phyloP scores from a whole-genome alignment of 2,888 invertebrate genomes.

The Pristionchus fissidentatus region DNA sequence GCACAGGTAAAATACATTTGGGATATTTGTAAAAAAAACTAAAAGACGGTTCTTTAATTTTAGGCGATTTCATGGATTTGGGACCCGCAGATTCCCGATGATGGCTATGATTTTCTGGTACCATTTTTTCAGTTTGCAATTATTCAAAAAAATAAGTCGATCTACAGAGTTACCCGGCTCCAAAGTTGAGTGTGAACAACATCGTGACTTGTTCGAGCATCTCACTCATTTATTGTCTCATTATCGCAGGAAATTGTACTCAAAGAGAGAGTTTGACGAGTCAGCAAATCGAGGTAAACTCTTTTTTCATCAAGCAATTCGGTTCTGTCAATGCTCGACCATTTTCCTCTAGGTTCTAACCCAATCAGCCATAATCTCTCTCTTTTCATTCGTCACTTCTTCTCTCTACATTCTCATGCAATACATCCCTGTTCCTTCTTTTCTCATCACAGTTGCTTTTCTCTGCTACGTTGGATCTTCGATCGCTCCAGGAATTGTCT shows the following conservation, averaged over 20 bases:
- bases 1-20: not conserved
- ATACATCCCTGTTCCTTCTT: not conserved
- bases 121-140: not conserved
- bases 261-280: not conserved
- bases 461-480: slow-evolving; percentile 7
- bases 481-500: not conserved
- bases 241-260: not conserved
- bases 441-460: not conserved
- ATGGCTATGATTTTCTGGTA: not conserved
- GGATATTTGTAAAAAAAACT: too few species aligned
- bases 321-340: too few species aligned
- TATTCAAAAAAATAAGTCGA: too few species aligned
- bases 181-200: not conserved
- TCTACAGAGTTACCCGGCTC: not conserved
- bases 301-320: too few species aligned
- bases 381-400: not conserved
- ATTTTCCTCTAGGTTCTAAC: not conserved
- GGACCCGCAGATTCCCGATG: slow-evolving; percentile 3
- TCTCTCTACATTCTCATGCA: slow-evolving; percentile 31
- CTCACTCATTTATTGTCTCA: not conserved
- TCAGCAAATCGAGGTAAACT: not conserved
- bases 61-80: not conserved
- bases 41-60: not conserved
- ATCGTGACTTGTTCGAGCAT: not conserved
- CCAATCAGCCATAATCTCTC: not conserved